Evolutionary conservation across 2,797 vertebrate genomes (phyloP), one percentile per base, ranked within the genome.

Genomic region (Sphaeramia orbicularis): DNA sequence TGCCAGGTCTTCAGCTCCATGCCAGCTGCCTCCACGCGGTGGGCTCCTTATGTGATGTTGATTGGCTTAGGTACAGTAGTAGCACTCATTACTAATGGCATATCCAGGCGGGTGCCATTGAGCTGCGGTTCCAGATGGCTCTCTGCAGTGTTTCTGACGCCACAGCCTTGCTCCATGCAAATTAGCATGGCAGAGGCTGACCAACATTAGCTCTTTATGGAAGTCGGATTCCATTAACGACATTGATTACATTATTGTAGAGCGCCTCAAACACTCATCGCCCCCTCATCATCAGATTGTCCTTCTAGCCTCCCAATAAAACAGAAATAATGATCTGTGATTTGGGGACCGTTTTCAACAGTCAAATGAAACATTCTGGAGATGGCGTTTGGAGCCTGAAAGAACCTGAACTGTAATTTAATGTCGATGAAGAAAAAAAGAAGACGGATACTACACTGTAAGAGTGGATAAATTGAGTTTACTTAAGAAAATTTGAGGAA

Each of bases 111-210:
- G 62, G 59, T 53, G 67, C 83, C 50, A 72, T 71, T 63, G 64
- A 37, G 72, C 76, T 60, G 50, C 56, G 43, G 53, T n/a, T 88
- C 75, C 85, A 86, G 79, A 86, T 83, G 79, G 77, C 78, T 78
- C 80, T 85, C 76, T 53, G 59, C 10, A 2, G 78, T 50, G 56
- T 74, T 61, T 78, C 58, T 71, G 63, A 79, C 15, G 43, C 71
- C 69, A 52, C 61, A 42, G 67, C 75, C 57, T 75, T 65, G 38
- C 72, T 77, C 55, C 24, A 42, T 75, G 66, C 55, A 83, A 81
- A 88, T 80, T 52, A 65, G 69, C 13, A 40, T 27, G 45, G 62
- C 74, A 65, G 51, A 72, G 61, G 64, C 72, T 65, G 68, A 78
- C 73, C 69, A 61, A 78, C 78, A 76, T 82, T 80, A 83, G 55